phyloP scores from a whole-genome alignment of 2,888 invertebrate genomes.

The Hofmannophila pseudospretella region DNA sequence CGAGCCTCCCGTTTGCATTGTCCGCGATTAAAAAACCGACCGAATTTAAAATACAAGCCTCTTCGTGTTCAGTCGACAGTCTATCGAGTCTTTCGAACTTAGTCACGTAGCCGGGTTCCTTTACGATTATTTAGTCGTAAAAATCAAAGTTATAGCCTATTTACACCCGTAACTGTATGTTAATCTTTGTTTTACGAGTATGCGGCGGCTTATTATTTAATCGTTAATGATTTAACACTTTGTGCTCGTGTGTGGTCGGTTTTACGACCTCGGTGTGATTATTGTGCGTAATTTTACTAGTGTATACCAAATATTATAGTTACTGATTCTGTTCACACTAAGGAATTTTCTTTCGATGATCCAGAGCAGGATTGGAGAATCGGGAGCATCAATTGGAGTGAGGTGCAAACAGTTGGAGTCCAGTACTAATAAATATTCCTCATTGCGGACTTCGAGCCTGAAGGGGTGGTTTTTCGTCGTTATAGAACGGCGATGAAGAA shows the following conservation, averaged over 20 bases:
- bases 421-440: no score
- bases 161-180: conserved; percentile 76
- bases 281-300: conserved; percentile 27
- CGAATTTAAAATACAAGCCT: conserved; percentile 31
- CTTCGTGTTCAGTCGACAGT: conserved; percentile 21
- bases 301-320: not conserved
- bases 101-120: conserved; percentile 63
- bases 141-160: conserved; percentile 79
- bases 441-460: no score
- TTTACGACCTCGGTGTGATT: conserved; percentile 41
- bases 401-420: no score
- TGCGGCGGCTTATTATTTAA: conserved; percentile 72
- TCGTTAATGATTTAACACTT: conserved; percentile 72
- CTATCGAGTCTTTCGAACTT: conserved; percentile 34
- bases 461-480: no score
- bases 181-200: conserved; percentile 77
- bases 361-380: no score
- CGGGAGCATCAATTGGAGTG: no score
- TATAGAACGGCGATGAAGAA: no score
- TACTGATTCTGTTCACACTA: no score
- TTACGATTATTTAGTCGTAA: conserved; percentile 80
- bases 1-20: conserved; percentile 71
- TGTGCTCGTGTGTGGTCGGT: conserved; percentile 48
- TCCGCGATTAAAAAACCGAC: conserved; percentile 59
- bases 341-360: no score